A percentile compares a stretch with the other conserved stretches of the same genome.
phyloP scores from a whole-genome alignment of 2,797 vertebrate species.

The Hypotaenidia okinawae region DNA sequence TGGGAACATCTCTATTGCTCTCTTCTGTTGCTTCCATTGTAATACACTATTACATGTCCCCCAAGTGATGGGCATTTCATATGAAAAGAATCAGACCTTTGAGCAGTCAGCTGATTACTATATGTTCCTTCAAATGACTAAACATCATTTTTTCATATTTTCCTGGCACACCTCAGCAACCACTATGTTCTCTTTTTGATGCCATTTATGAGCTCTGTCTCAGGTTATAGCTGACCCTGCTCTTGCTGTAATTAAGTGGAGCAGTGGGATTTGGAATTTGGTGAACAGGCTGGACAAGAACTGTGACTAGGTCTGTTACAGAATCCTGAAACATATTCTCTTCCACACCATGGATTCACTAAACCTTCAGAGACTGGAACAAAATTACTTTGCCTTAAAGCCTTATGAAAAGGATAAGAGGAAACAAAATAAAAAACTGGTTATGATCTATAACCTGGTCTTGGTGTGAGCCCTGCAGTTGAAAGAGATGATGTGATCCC shows the following conservation, averaged over 20 bases:
- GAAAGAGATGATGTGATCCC: not conserved
- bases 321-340: not conserved
- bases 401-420: not conserved
- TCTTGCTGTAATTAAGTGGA: not conserved
- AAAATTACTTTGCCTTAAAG: not conserved
- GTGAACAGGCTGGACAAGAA: not conserved
- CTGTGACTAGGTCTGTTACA: not conserved
- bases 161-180: not conserved
- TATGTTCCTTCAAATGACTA: not conserved
- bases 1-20: not conserved
- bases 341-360: not conserved
- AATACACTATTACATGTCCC: not conserved
- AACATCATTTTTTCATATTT: not conserved
- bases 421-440: not conserved
- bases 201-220: not conserved
- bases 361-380: not conserved
- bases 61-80: not conserved
- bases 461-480: not conserved
- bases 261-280: not conserved
- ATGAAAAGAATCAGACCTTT: not conserved
- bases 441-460: constrained; percentile 26
- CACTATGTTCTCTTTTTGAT: not conserved
- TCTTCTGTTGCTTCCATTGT: not conserved
- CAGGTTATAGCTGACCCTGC: not conserved
- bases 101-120: not conserved